Evolutionary conservation across 2,888 invertebrate genomes (phyloP).

Genomic region (Sisyra nigra): DNA sequence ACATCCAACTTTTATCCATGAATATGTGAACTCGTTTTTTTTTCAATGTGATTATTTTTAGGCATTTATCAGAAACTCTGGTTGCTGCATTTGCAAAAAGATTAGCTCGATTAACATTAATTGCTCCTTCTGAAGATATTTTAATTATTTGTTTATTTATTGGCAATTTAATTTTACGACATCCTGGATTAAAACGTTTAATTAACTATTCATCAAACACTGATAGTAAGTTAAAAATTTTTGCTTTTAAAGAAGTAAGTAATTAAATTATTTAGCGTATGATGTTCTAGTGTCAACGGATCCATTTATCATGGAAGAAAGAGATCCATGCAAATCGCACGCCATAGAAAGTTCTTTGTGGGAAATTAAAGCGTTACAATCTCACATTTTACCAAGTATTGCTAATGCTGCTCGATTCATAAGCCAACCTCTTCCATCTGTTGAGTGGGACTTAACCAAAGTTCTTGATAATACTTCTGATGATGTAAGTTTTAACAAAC

Average conservation of each 20-base stretch:
- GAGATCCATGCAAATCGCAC: constrained; percentile 57
- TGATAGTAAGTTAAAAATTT: constrained; percentile 21
- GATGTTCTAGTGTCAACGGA: constrained; percentile 39
- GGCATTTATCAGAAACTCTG: constrained; percentile 77
- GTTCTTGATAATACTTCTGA: constrained; percentile 47
- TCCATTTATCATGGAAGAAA: constrained; percentile 73
- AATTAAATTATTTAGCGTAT: no score
- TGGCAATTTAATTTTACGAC: constrained; percentile 68
- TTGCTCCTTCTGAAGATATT: constrained; percentile 68
- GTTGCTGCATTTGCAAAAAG: constrained; percentile 91
- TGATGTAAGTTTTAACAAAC: constrained; percentile 35
- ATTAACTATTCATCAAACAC: constrained; percentile 34
- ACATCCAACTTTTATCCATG: no score
- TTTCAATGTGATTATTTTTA: constrained; percentile 22
- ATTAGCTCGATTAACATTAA: constrained; percentile 63
- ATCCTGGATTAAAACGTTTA: constrained; percentile 61
- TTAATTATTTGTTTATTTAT: constrained; percentile 65
- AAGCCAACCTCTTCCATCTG: constrained; percentile 42
- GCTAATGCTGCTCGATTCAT: constrained; percentile 57
- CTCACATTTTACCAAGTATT: constrained; percentile 55
- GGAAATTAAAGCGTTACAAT: constrained; percentile 72
- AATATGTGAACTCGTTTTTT: constrained; percentile 6
- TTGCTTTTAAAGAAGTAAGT: constrained; percentile 9
- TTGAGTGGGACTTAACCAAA: constrained; percentile 51
- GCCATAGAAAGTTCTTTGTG: constrained; percentile 84